Base-by-base conservation (phyloP, 1,140 invertebrate genomes). In the Cephus cinctus region DNA sequence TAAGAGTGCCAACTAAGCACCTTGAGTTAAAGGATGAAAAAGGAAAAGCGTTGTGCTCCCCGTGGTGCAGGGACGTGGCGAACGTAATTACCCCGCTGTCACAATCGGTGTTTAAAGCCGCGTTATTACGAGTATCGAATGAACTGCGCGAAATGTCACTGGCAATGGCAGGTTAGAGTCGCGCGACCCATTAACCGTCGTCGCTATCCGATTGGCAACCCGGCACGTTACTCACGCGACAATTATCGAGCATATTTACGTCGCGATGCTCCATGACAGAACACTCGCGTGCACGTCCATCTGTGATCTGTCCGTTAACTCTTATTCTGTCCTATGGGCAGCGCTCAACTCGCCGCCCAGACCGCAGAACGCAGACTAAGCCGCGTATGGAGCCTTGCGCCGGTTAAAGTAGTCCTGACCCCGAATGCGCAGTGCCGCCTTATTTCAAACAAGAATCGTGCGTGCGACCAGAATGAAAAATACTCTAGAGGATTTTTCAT, bases 271-370 rank as follows among this genome's bases (percentile, higher is more conserved):
- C 61, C 59, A 60, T 61, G 61, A 70, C 57, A 60, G 53, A 57
- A 60, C 63, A 52, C 56, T 57, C 63, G 44, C 55, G 49, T 53
- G 52, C 41, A 56, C 59, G 39, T 56, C 62, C 63, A 59, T 63
- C 57, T 52, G 60, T 52, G 55, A 58, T 55, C 57, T 56, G 54
- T 44, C 53, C 20, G 47, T 57, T 41, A 51, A 58, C 54, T 58
- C 53, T 34, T 34, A 41, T 43, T 50, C 38, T 50, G 12, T 43
- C 61, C 49, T 43, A 22, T 30, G 27, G 21, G 5, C 47, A 55
- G 54, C 56, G 48, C 54, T 54, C 46, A 31, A 32, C 56, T 41
- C 59, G 6, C 61, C 49, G 41, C 50, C 52, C 59, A 53, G 57
- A 61, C 59, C 53, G 57, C 56, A 36, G 47, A 38, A 51, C 57